Percentiles rank a stretch among this genome's conserved stretches.
Evolutionary conservation across 2,113 vertebrate species (phyloP).

Genomic region (Theristicus caerulescens): DNA sequence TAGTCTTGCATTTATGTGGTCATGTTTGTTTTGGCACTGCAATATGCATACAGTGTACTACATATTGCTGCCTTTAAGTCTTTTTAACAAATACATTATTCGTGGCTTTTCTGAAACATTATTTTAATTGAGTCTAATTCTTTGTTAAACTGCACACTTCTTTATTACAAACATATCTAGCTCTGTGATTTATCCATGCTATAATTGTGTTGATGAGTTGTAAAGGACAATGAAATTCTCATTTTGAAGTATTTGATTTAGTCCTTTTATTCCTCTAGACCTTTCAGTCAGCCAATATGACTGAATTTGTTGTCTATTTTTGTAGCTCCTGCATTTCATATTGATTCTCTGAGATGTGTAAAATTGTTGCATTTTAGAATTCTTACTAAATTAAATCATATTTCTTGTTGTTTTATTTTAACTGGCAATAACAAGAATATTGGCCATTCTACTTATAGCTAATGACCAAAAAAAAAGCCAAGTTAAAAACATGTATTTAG

Average conservation of each 20-base stretch:
- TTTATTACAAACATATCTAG: neutral
- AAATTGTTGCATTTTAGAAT: neutral
- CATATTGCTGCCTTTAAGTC: neutral
- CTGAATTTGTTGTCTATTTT: neutral
- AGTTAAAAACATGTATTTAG: neutral
- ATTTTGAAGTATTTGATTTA: neutral
- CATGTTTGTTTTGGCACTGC: slow-evolving; percentile 17
- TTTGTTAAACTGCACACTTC: neutral
- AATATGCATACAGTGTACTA: neutral
- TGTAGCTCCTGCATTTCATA: neutral
- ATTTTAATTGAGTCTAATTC: neutral
- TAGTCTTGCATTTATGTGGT: slow-evolving; percentile 36
- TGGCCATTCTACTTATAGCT: neutral
- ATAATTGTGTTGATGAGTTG: neutral
- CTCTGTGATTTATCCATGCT: neutral
- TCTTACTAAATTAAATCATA: neutral
- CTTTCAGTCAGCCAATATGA: neutral
- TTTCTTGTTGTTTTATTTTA: neutral
- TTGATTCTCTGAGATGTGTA: neutral
- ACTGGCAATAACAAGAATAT: neutral
- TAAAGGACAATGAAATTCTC: neutral
- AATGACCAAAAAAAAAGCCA: neutral
- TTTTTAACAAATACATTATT: slow-evolving; percentile 25
- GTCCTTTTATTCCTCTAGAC: neutral
- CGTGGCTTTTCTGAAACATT: neutral